phyloP scores from a whole-genome alignment of 2,888 invertebrate genomes.

The Lypha dubia region DNA sequence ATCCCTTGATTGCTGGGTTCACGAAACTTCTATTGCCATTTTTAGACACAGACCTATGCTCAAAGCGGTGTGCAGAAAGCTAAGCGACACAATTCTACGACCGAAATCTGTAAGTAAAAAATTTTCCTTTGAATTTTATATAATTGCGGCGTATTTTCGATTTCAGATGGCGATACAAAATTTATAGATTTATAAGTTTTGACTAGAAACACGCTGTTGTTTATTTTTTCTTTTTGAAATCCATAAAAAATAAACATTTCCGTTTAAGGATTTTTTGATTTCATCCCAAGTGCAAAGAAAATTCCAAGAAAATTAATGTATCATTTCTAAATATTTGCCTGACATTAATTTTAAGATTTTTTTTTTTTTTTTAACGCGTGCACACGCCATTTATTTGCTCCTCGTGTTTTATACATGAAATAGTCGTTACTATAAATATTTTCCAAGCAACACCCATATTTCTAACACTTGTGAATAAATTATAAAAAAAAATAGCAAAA shows the following conservation, averaged over 20 bases:
- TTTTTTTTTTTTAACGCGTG: not conserved
- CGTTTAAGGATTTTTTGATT: not conserved
- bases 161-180: no score
- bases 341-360: not conserved
- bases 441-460: slow-evolving; percentile 21
- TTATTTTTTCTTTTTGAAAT: not conserved
- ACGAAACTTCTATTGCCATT: no score
- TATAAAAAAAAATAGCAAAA: not conserved
- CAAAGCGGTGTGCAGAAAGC: no score
- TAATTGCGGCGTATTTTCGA: no score
- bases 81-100: no score
- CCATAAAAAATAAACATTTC: not conserved
- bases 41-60: no score
- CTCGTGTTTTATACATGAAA: slow-evolving; percentile 32
- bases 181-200: no score
- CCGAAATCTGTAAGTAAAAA: no score
- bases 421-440: slow-evolving; percentile 23
- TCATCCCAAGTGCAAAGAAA: not conserved
- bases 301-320: not conserved
- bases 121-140: no score
- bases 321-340: slow-evolving; percentile 20
- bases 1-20: no score
- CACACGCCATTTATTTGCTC: slow-evolving; percentile 19
- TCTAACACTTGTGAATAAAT: not conserved
- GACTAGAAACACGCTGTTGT: not conserved